Conservation (phyloP, 53 echinoderm and acorn worm genomes). For the Crossaster papposus region DNA sequence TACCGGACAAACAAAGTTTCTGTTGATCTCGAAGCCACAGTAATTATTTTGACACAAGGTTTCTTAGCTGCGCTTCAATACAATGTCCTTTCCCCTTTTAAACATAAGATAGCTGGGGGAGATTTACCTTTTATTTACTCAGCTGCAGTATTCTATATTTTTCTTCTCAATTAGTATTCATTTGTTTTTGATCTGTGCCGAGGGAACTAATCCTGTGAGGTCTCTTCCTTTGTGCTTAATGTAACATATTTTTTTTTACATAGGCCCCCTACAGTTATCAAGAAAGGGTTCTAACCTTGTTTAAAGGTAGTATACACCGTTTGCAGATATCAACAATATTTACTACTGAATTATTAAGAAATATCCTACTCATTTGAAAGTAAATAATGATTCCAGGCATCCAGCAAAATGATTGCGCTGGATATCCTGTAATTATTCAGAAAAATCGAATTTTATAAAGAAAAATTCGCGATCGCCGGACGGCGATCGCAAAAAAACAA, state of each 20-base stretch:
- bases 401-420: no score
- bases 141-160: not conserved
- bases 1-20: not conserved
- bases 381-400: no score
- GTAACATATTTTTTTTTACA: no score
- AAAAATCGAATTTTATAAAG: no score
- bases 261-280: no score
- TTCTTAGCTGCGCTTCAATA: not conserved
- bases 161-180: not conserved
- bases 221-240: not conserved
- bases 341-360: no score
- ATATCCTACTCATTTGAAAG: no score
- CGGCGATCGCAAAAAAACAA: no score
- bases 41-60: conserved; percentile 23
- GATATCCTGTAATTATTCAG: no score
- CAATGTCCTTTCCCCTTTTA: conserved; percentile 12
- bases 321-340: no score
- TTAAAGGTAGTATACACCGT: no score
- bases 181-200: not conserved
- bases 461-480: no score
- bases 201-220: not conserved
- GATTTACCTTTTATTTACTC: conserved; percentile 35
- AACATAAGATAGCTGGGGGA: conserved; percentile 15
- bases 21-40: not conserved
- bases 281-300: not conserved